phyloP scores from a whole-genome alignment of 1,140 invertebrate genomes.

The Microplitis mediator region DNA sequence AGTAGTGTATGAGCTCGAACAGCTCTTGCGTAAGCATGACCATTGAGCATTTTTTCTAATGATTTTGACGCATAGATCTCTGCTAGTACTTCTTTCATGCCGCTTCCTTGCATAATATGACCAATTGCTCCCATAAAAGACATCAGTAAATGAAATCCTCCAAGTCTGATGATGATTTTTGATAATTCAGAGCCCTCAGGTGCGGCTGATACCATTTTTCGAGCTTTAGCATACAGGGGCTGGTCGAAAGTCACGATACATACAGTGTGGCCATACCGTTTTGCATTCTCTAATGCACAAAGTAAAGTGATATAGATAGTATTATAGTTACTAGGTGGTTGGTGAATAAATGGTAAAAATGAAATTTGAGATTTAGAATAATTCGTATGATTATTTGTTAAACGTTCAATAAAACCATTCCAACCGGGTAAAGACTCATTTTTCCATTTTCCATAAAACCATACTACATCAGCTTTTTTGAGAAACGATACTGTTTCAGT shows the following conservation, averaged over 20 bases:
- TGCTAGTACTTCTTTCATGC: constrained; percentile 8
- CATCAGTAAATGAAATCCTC: constrained; percentile 49
- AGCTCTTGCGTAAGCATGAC: constrained; percentile 39
- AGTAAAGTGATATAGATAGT: constrained; percentile 45
- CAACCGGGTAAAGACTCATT: constrained; percentile 29
- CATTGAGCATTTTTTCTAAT: constrained; percentile 36
- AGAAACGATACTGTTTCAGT: not conserved
- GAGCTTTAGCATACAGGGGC: constrained; percentile 55
- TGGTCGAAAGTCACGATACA: constrained; percentile 50
- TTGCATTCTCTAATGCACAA: constrained; percentile 32
- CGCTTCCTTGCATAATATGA: constrained; percentile 23
- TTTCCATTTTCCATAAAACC: constrained; percentile 14
- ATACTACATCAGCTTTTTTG: constrained; percentile 10
- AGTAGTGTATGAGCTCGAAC: constrained; percentile 49
- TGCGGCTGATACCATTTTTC: constrained; percentile 50
- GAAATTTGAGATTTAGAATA: constrained; percentile 43
- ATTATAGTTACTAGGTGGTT: constrained; percentile 43
- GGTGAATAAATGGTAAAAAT: constrained; percentile 52
- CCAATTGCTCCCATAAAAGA: constrained; percentile 28
- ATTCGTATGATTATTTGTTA: constrained; percentile 34
- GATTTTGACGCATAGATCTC: constrained; percentile 27
- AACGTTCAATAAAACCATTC: constrained; percentile 40
- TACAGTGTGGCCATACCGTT: constrained; percentile 31
- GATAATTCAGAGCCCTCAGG: constrained; percentile 34
- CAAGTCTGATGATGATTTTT: constrained; percentile 30